These are phyloP conservation scores for Thera britannica DNA, from an alignment of 2,888 invertebrate species.

Conservation along the genomic window DNA sequence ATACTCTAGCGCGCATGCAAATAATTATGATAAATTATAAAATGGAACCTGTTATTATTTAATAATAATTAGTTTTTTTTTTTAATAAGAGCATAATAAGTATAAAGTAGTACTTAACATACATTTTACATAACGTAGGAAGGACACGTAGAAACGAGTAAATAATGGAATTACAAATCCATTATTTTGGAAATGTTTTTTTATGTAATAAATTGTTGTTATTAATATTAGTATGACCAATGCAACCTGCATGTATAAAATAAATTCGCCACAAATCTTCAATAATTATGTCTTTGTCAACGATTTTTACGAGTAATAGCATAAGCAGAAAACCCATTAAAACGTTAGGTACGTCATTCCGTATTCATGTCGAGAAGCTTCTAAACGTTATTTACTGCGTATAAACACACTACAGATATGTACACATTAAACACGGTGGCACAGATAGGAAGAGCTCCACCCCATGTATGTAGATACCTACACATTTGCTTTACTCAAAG, in stretches of 20 bases:
- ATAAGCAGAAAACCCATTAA: slow-evolving; percentile 41
- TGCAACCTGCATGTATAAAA: not conserved
- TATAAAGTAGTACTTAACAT: too few species aligned
- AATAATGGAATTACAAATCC: too few species aligned
- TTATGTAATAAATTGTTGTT: not conserved
- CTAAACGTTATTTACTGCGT: slow-evolving; percentile 49
- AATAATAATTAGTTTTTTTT: too few species aligned
- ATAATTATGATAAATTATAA: slow-evolving; percentile 16
- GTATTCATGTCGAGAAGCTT: slow-evolving; percentile 43
- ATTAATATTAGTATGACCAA: not conserved
- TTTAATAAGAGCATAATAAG: too few species aligned
- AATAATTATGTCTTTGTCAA: slow-evolving; percentile 10
- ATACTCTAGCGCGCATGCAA: slow-evolving; percentile 25
- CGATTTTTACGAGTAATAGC: slow-evolving; percentile 13
- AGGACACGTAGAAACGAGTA: too few species aligned
- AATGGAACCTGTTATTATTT: not conserved
- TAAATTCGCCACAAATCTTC: not conserved
- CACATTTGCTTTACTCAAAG: slow-evolving; percentile 84
- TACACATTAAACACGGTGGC: slow-evolving; percentile 50
- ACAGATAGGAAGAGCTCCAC: slow-evolving; percentile 69
- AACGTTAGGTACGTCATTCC: slow-evolving; percentile 39
- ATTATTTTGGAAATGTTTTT: too few species aligned
- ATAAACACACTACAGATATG: slow-evolving; percentile 55
- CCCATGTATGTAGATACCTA: slow-evolving; percentile 80
- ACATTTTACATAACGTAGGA: too few species aligned